phyloP scores from a whole-genome alignment of 2,113 vertebrate genomes.

The Nymphicus hollandicus region DNA sequence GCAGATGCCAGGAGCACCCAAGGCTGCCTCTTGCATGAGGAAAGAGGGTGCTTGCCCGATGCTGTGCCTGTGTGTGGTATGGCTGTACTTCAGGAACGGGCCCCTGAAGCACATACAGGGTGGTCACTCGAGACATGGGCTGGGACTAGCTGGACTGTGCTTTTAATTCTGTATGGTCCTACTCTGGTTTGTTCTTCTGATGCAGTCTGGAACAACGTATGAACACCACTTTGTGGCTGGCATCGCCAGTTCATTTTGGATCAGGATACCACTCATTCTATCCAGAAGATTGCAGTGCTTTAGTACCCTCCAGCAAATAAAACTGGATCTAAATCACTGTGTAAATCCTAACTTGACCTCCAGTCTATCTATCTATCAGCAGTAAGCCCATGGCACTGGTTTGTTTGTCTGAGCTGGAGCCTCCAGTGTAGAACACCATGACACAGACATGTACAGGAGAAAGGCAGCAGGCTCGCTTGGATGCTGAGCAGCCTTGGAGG shows the following conservation, averaged over 20 bases:
- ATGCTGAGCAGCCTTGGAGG: background rate
- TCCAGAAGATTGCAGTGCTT: background rate
- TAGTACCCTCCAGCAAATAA: background rate
- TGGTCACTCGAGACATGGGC: fast-evolving
- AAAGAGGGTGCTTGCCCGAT: background rate
- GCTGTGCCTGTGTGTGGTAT: background rate
- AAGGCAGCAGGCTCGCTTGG: fast-evolving
- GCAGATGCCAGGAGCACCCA: background rate
- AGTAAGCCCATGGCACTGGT: background rate
- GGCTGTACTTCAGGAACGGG: background rate
- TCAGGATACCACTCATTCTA: background rate
- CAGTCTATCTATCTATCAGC: background rate
- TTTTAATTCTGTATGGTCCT: background rate
- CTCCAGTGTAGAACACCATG: background rate
- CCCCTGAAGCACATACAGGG: background rate
- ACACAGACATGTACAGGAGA: fast-evolving
- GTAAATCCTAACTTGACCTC: background rate
- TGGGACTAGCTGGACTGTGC: background rate
- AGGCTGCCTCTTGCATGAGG: background rate
- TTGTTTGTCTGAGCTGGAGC: background rate
- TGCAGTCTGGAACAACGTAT: background rate
- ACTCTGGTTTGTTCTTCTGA: background rate
- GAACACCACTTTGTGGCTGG: background rate
- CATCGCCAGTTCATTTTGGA: background rate
- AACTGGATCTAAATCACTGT: background rate